Percentiles rank a stretch among this genome's conserved stretches.
These are phyloP conservation scores for Drosophila neotestacea DNA, from an alignment of 2,888 invertebrate species.

Conservation along the genomic window DNA sequence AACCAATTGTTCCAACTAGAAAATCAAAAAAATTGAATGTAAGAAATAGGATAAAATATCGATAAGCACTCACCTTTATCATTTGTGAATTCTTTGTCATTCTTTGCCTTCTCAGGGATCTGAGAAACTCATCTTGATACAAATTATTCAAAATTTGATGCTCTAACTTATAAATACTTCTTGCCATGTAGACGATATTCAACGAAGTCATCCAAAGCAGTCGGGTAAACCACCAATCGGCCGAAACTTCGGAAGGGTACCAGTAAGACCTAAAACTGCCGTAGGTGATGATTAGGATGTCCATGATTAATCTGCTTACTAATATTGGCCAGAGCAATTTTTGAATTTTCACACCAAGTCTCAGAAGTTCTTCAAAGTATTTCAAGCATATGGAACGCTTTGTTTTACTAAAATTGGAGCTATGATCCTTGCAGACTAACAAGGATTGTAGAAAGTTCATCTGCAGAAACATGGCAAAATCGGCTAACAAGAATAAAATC, in stretches of 20 bases:
- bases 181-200: not conserved
- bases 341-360: not conserved
- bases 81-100: not conserved
- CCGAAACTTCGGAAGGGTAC: not conserved
- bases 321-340: not conserved
- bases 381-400: not conserved
- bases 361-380: slow-evolving; percentile 8
- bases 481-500: not conserved
- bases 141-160: slow-evolving; percentile 9
- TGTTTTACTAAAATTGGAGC: not conserved
- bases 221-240: too few species aligned
- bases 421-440: not conserved
- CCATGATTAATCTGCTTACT: not conserved
- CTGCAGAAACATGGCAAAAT: slow-evolving; percentile 4
- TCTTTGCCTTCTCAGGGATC: accelerated
- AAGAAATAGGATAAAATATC: not conserved
- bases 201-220: slow-evolving; percentile 7
- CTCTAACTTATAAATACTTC: too few species aligned
- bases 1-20: slow-evolving; percentile 23
- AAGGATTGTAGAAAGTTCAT: not conserved
- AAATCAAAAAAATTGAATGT: too few species aligned
- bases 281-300: not conserved
- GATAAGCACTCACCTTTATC: slow-evolving; percentile 18
- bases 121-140: not conserved
- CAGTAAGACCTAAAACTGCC: not conserved